Base-by-base conservation (phyloP, 1,140 invertebrate genomes). In the Aphis craccivora region DNA sequence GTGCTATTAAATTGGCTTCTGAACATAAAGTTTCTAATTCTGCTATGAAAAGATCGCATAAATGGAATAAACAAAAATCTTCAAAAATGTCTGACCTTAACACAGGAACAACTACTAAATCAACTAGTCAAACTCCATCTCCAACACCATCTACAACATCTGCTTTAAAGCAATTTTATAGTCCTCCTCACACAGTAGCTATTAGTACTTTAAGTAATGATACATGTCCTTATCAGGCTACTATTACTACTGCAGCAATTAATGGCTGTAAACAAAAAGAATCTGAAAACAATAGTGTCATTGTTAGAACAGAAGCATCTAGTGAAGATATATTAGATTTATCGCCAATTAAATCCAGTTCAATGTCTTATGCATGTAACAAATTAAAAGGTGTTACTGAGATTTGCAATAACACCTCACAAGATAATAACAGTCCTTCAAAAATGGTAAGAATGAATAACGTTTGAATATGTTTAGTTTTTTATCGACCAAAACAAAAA, bases 261-360 rank as follows among this genome's bases (percentile, higher is more conserved):
- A 92, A 93, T 93, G 91, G 91, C 8, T 30, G 48, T 53, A 93
- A 83, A 55, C 22, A 83, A 55, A 93, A 93, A 55, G 91, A 93
- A 30, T 40, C 81, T 55, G 81, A 93, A n/a, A 84, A 83, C 20
- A 93, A 51, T 18, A 86, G 81, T 86, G 91, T 93, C 43, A 93
- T 86, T 84, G 91, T 93, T 6, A 86, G 86, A 55, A 55, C 81
- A 53, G 48, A 93, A 55, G 6, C 48, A 86, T 23, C 25, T 43
- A 40, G 86, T 22, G 89, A 84, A 67, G 90, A 94, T 55, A n/a
- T 94, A 89, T 88, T 94, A 48, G 93, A 94, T 51, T 93, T 94
- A 40, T 94, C 93, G 2, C 93, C 93, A 35, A 93, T 76, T 93
- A 94, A 94, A 88, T 35, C 84, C 7, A 76, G 48, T 53, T 0